Base-by-base conservation (phyloP, 1,140 invertebrate genomes). In the Macrocentrus cingulum region DNA sequence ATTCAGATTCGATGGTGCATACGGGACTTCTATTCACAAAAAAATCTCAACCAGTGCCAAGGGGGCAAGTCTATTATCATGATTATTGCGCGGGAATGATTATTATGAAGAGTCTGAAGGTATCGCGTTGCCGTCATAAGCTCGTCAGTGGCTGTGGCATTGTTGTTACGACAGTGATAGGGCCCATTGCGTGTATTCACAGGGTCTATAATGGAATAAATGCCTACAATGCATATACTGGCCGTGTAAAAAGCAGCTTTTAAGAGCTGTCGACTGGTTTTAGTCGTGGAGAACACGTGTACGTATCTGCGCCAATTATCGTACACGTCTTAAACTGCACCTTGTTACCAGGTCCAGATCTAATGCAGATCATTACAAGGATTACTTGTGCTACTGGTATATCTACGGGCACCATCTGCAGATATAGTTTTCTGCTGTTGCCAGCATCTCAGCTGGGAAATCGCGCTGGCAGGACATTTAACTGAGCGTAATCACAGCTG, bases 131-230 rank as follows among this genome's bases (percentile, higher is more conserved):
- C 69, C 71, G 68, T 73, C 69, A 71, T 66, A 66, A 70, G 62
- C 69, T 70, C 64, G 67, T 72, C 69, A 68, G 67, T 61, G 56
- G 60, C 39, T 20, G n/a, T n/a, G 42, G 63, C 67, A 67, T 73
- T 73, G 68, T 73, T 64, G 64, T 61, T 52, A 63, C 66, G 71
- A 73, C 71, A 73, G 68, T 66, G 71, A 73, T 73, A 73, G 66
- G 69, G 71, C 71, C 71, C 68, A 71, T 73, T 73, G 58, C 36
- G 65, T 66, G 62, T 66, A 68, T 69, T 69, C 62, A 55, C 46
- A 50, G 39, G 55, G 48, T 55, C 54, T 54, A 71, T 70, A 70
- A 71, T 71, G 60, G 66, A 62, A 70, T 66, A 68, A 69, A 69
- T 65, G 62, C 63, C 59, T 37, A 71, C 68, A 70, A 71, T 71